A percentile compares a stretch with the other conserved stretches of the same genome.
Evolutionary conservation across 2,888 invertebrate genomes (phyloP).

Genomic region (Heliconius erato): DNA sequence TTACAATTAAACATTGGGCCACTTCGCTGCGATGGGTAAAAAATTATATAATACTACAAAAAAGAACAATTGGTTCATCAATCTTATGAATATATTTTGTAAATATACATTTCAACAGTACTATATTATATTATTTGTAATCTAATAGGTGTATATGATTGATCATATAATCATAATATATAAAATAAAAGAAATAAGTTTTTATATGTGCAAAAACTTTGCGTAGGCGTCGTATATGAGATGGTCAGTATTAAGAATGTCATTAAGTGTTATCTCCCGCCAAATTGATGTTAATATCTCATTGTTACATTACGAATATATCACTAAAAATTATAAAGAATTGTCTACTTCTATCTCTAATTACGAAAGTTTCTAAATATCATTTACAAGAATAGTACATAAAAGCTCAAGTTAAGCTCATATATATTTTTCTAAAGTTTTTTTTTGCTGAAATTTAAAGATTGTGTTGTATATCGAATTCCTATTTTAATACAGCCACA

Average conservation of each 20-base stretch:
- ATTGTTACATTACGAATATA: not conserved
- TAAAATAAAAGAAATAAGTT: constrained; percentile 46
- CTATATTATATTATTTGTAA: constrained; percentile 17
- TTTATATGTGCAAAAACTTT: constrained; percentile 52
- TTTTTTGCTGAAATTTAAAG: not conserved
- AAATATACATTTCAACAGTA: constrained; percentile 19
- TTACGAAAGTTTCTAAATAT: not conserved
- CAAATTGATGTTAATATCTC: constrained; percentile 1
- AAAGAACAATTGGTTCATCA: constrained; percentile 26
- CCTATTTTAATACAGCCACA: constrained; percentile 67
- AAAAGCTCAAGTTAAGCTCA: too few relatives aligned
- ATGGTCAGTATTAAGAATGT: constrained; percentile 42
- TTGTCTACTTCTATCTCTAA: not conserved
- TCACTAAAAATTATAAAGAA: too few relatives aligned
- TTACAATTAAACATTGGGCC: too few relatives aligned
- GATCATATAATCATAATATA: constrained; percentile 43
- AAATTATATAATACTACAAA: not conserved
- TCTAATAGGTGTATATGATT: constrained; percentile 34
- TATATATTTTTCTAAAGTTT: too few relatives aligned
- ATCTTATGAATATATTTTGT: constrained; percentile 11
- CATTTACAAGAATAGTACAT: not conserved
- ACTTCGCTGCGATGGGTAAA: too few relatives aligned
- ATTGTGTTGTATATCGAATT: constrained; percentile 66
- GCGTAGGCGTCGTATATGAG: constrained; percentile 59
- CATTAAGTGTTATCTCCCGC: constrained; percentile 9